Conservation (phyloP, 1,140 invertebrate species). For the Tyrophagus putrescentiae region DNA sequence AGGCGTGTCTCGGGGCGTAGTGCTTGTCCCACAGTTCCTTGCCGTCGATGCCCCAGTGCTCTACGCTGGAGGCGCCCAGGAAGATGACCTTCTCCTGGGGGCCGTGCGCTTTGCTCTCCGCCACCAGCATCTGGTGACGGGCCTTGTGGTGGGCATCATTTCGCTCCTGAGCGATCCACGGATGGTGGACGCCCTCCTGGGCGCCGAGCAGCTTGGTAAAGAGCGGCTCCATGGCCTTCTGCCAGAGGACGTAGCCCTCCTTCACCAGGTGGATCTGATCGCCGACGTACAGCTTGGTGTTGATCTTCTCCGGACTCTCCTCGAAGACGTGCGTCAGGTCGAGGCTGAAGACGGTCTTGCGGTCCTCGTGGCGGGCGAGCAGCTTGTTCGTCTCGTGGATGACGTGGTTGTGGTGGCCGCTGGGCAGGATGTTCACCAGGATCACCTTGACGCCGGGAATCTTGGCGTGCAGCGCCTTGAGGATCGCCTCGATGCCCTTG, state of each 20-base stretch:
- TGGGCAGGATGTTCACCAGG: neutral
- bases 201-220: neutral
- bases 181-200: neutral
- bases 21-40: slow-evolving; percentile 14
- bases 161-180: slow-evolving; percentile 6
- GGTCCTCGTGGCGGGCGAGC: neutral
- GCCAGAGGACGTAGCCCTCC: slow-evolving; percentile 4
- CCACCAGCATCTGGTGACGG: neutral
- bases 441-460: slow-evolving; percentile 7
- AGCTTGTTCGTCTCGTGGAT: neutral
- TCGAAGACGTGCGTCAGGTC: neutral
- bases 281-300: neutral
- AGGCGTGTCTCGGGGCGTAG: neutral
- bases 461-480: neutral
- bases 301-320: neutral
- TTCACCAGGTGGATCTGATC: slow-evolving; percentile 1
- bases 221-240: slow-evolving; percentile 16
- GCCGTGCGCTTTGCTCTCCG: neutral
- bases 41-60: neutral
- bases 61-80: slow-evolving; percentile 2
- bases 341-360: slow-evolving; percentile 2
- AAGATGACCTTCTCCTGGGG: neutral
- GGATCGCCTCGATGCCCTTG: slow-evolving; percentile 1
- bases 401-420: neutral
- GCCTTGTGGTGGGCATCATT: neutral